Evolutionary conservation across 2,113 vertebrate species (phyloP).

Genomic region (Maccullochella peelii): DNA sequence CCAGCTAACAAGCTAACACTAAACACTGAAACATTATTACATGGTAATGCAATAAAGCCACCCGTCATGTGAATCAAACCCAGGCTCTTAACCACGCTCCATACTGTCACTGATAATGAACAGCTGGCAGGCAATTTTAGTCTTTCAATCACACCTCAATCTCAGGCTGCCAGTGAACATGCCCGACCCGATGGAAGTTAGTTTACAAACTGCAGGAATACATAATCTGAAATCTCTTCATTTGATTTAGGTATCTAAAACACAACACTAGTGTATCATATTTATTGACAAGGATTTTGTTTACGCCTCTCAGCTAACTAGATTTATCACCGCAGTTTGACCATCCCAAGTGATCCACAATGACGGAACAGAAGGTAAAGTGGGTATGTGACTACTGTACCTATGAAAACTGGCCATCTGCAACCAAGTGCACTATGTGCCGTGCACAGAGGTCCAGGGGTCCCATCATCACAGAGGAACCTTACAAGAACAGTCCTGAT

Average conservation of each 20-base stretch:
- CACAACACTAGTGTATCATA: neutral
- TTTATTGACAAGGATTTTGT: neutral
- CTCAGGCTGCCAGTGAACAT: conserved; percentile 11
- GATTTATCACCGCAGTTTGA: conserved; percentile 33
- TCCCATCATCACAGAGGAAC: conserved; percentile 95
- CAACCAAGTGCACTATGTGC: conserved; percentile 96
- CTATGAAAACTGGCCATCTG: conserved; percentile 95
- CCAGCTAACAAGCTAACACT: conserved; percentile 44
- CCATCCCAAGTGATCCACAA: conserved; percentile 82
- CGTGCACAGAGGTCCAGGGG: conserved; percentile 90
- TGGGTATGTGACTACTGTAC: conserved; percentile 98
- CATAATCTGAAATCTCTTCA: neutral
- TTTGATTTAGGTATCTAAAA: neutral
- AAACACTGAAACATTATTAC: conserved; percentile 19
- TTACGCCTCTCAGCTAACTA: neutral
- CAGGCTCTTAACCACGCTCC: neutral
- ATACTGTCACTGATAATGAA: neutral
- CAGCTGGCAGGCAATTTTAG: neutral
- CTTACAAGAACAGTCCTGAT: conserved; percentile 89
- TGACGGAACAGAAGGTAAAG: conserved; percentile 95
- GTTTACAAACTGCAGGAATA: conserved; percentile 30
- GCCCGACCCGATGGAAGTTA: neutral
- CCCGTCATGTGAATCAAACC: conserved; percentile 22
- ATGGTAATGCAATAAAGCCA: neutral
- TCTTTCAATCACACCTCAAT: neutral